Evolutionary conservation across 2,113 vertebrate genomes (phyloP).

Genomic region (Muntiacus muntjak): DNA sequence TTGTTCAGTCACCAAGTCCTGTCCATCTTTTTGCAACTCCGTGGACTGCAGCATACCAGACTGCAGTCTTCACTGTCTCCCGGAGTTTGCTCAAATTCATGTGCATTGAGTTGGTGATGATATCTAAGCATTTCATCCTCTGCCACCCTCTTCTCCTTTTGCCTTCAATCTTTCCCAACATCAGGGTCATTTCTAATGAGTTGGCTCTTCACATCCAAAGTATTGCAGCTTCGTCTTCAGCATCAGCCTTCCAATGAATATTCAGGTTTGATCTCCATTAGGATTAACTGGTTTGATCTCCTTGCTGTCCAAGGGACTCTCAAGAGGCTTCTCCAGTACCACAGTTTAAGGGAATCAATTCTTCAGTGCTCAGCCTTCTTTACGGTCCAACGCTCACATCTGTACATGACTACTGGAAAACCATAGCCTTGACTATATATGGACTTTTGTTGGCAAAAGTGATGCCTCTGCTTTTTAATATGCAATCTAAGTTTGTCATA

Average conservation of each 20-base stretch:
- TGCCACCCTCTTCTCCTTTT: background rate
- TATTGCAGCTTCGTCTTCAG: background rate
- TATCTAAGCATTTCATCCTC: background rate
- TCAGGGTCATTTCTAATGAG: background rate
- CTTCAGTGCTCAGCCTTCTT: background rate
- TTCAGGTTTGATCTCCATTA: background rate
- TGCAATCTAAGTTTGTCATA: background rate
- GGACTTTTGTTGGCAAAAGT: background rate
- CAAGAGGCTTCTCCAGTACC: background rate
- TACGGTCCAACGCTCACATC: background rate
- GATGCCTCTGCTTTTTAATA: background rate
- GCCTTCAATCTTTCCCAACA: background rate
- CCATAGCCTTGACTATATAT: background rate
- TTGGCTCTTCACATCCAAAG: background rate
- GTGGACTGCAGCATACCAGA: background rate
- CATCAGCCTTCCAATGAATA: background rate
- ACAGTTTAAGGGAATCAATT: background rate
- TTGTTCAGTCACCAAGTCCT: background rate
- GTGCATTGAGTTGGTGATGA: background rate
- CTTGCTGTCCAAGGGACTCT: background rate
- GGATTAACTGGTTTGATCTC: background rate
- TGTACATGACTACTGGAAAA: background rate
- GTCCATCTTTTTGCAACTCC: background rate
- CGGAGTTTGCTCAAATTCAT: background rate
- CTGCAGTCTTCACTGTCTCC: background rate